phyloP scores from a whole-genome alignment of 2,797 vertebrate genomes.

The Synanceia verrucosa region DNA sequence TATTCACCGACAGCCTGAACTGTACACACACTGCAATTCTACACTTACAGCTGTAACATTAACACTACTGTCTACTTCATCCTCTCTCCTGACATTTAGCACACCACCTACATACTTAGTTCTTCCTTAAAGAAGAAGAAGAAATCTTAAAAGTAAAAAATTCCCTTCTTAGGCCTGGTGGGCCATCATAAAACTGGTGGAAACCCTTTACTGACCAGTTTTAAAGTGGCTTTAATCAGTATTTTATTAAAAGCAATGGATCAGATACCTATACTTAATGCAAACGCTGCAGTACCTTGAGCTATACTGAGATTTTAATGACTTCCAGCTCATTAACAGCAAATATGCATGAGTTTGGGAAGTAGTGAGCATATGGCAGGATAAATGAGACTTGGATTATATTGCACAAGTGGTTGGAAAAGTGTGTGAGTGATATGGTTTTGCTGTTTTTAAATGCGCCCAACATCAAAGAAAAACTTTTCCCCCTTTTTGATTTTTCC shows the following conservation, averaged over 20 bases:
- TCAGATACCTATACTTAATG: background rate
- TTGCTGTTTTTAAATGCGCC: background rate
- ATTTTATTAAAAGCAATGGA: background rate
- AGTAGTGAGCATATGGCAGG: background rate
- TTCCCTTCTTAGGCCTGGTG: too few species aligned
- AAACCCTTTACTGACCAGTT: too few species aligned
- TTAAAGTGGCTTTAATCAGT: background rate
- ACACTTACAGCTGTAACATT: too few species aligned
- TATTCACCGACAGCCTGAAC: too few species aligned
- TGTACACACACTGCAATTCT: too few species aligned
- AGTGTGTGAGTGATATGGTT: background rate
- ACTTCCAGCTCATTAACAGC: background rate
- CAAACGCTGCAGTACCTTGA: background rate
- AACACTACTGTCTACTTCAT: too few species aligned
- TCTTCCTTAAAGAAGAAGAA: too few species aligned
- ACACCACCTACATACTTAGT: too few species aligned
- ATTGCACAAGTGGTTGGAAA: background rate
- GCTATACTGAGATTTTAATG: too few species aligned
- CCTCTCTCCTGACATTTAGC: too few species aligned
- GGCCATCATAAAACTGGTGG: too few species aligned
- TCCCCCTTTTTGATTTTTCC: background rate
- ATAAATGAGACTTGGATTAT: background rate
- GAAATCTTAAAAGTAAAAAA: too few species aligned
- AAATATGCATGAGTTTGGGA: background rate
- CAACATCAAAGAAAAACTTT: background rate